Evolutionary conservation across 2,113 vertebrate genomes (phyloP).

Genomic region (Azemiops feae): DNA sequence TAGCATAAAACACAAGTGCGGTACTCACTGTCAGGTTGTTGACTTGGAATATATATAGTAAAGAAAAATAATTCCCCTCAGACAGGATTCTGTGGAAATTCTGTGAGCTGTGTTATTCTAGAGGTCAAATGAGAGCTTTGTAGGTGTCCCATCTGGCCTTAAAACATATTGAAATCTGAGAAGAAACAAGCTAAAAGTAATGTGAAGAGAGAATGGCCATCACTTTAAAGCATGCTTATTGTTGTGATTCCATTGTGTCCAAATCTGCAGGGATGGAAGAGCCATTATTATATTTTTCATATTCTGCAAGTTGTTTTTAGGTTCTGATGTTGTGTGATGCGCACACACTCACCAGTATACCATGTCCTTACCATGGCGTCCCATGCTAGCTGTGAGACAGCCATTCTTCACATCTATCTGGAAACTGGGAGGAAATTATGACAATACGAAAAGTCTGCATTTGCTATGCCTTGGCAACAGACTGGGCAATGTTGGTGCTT

Average conservation of each 20-base stretch:
- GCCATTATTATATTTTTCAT: neutral
- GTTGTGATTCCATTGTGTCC: neutral
- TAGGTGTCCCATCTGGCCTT: constrained; percentile 4
- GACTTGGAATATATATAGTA: neutral
- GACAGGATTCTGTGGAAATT: constrained; percentile 8
- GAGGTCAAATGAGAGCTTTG: constrained; percentile 3
- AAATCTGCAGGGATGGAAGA: neutral
- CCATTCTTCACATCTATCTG: neutral
- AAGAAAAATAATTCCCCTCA: constrained; percentile 14
- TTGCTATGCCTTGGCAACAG: neutral
- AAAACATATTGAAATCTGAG: constrained; percentile 6
- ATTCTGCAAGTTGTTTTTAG: neutral
- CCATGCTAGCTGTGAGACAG: neutral
- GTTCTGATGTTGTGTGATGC: neutral
- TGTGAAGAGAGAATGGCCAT: neutral
- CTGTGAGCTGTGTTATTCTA: neutral
- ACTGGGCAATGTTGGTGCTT: neutral
- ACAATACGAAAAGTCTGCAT: neutral
- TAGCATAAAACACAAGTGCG: neutral
- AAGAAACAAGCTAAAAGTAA: neutral
- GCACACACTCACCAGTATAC: neutral
- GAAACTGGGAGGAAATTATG: neutral
- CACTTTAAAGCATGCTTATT: constrained; percentile 4
- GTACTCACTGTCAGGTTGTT: neutral
- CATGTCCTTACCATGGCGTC: neutral